These are phyloP conservation scores for Pantherophis alleghaniensis DNA, from an alignment of 2,797 vertebrate species.

Conservation along the genomic window DNA sequence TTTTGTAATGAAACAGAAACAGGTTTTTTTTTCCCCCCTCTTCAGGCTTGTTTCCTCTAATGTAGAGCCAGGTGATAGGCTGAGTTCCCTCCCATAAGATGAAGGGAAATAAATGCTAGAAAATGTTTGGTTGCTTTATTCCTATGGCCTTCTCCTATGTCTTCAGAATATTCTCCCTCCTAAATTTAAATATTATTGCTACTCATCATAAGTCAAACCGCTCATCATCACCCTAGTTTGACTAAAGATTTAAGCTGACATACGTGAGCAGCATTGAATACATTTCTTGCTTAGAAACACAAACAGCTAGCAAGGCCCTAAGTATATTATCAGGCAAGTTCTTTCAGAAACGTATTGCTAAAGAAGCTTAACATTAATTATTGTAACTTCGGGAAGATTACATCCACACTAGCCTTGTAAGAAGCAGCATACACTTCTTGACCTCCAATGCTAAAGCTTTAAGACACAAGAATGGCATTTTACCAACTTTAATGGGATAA, in stretches of 20 bases:
- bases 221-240: constrained; percentile 86
- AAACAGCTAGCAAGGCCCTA: constrained; percentile 93
- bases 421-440: constrained; percentile 97
- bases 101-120: constrained; percentile 39
- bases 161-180: constrained; percentile 70
- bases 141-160: constrained; percentile 36
- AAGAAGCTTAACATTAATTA: constrained; percentile 99
- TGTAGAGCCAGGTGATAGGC: not conserved
- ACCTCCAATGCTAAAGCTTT: constrained; percentile 99
- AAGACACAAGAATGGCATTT: constrained; percentile 99
- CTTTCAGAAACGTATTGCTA: constrained; percentile 98
- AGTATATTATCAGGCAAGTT: constrained; percentile 98
- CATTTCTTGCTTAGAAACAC: constrained; percentile 84
- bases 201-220: constrained; percentile 77
- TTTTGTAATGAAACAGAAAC: constrained; percentile 14
- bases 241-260: constrained; percentile 91
- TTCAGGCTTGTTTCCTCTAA: not conserved
- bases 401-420: constrained; percentile 97
- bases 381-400: constrained; percentile 99
- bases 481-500: constrained; percentile 99
- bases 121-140: constrained; percentile 30
- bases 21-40: constrained; percentile 6
- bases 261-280: constrained; percentile 86
- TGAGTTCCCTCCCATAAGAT: not conserved
- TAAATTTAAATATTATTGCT: constrained; percentile 77